Evolutionary conservation across 2,888 invertebrate genomes (phyloP).

Genomic region (Cerastis rubricosa): DNA sequence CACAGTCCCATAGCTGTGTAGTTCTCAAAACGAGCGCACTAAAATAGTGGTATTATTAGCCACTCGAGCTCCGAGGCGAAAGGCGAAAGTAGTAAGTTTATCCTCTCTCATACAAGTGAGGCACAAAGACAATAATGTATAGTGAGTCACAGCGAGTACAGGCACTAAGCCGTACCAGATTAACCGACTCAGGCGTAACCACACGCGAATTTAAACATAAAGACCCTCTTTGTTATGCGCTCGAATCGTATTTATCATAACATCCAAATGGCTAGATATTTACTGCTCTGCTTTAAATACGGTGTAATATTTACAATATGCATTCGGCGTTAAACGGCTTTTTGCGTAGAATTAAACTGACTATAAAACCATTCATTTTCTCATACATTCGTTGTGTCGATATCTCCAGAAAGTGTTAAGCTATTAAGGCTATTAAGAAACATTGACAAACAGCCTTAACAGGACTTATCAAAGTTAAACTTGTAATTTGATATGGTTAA

Average conservation of each 20-base stretch:
- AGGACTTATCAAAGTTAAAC: conserved; percentile 24
- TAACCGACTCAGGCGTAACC: conserved; percentile 78
- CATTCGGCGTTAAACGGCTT: conserved; percentile 11
- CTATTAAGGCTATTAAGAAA: neutral
- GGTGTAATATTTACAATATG: conserved; percentile 48
- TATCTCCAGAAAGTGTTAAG: conserved; percentile 1
- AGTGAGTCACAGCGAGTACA: conserved; percentile 76
- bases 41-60: conserved; percentile 62
- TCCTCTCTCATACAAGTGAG: conserved; percentile 75
- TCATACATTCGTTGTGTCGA: neutral
- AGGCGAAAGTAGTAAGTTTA: conserved; percentile 77
- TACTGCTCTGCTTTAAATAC: conserved; percentile 35
- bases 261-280: conserved; percentile 61
- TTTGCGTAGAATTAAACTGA: conserved; percentile 4
- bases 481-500: conserved; percentile 41
- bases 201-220: conserved; percentile 78
- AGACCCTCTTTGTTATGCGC: conserved; percentile 72
- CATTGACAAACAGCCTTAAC: conserved; percentile 6
- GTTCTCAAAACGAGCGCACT: conserved; percentile 56
- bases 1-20: conserved; percentile 18
- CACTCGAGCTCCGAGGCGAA: conserved; percentile 63
- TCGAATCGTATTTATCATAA: conserved; percentile 70
- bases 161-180: conserved; percentile 80
- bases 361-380: conserved; percentile 18
- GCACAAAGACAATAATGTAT: conserved; percentile 85